A percentile compares a stretch with the other conserved stretches of the same genome.
Conservation (phyloP, 2,888 invertebrate species). For the Hemithea aestivaria region DNA sequence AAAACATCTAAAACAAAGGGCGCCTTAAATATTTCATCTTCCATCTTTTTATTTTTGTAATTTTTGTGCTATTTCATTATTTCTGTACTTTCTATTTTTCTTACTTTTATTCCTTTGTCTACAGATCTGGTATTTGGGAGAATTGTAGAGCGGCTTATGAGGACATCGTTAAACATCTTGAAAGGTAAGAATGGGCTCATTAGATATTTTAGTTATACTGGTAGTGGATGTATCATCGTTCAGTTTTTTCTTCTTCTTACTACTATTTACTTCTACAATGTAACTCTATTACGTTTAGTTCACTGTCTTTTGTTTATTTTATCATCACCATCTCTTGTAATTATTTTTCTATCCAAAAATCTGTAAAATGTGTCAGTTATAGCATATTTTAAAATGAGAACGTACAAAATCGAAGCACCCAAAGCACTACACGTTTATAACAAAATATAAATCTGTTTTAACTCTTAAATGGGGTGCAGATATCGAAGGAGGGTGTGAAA, state of each 20-base stretch:
- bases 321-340: no score
- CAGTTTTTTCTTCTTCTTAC: no score
- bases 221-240: no score
- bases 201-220: constrained; percentile 11
- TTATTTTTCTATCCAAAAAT: no score
- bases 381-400: no score
- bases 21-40: no score
- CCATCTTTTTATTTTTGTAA: constrained; percentile 34
- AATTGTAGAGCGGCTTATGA: constrained; percentile 96
- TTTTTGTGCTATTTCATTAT: constrained; percentile 28
- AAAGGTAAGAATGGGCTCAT: constrained; percentile 84
- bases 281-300: no score
- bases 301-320: no score
- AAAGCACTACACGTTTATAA: constrained; percentile 31
- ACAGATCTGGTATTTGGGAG: constrained; percentile 94
- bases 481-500: constrained; percentile 75
- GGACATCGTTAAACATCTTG: constrained; percentile 96
- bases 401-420: no score
- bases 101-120: constrained; percentile 74
- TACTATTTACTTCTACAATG: no score
- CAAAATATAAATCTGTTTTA: constrained; percentile 47
- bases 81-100: constrained; percentile 51
- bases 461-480: constrained; percentile 58
- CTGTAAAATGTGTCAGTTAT: neutral
- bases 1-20: no score